Percentiles rank a stretch among this genome's conserved stretches.
Evolutionary conservation across 2,797 vertebrate species (phyloP).

Genomic region (Cossypha heuglini): DNA sequence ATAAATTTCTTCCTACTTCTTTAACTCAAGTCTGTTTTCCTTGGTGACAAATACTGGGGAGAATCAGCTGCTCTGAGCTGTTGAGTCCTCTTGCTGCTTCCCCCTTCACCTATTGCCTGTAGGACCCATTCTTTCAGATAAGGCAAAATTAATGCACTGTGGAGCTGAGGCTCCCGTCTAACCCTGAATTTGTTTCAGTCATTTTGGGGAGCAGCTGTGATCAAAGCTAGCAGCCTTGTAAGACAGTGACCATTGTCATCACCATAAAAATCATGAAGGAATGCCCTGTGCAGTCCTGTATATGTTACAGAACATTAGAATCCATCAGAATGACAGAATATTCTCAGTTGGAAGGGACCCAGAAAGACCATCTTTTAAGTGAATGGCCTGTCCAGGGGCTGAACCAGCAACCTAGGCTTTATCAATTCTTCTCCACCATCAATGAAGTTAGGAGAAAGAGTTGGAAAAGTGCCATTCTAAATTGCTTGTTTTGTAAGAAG

Average conservation of each 20-base stretch:
- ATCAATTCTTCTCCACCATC: not conserved
- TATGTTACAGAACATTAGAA: not conserved
- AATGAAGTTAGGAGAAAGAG: not conserved
- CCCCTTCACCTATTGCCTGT: not conserved
- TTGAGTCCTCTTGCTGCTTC: not conserved
- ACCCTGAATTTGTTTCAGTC: not conserved
- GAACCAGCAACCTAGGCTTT: not conserved
- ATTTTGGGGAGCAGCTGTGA: not conserved
- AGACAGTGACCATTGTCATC: not conserved
- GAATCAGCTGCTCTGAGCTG: not conserved
- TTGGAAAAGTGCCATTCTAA: not conserved
- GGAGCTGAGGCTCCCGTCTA: not conserved
- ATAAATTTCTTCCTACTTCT: not conserved
- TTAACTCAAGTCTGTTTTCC: not conserved
- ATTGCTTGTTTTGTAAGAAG: not conserved
- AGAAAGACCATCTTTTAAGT: not conserved
- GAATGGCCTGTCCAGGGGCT: not conserved
- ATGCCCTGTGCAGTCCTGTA: not conserved
- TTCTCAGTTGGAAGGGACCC: not conserved
- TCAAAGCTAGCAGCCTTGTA: not conserved
- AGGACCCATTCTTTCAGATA: not conserved
- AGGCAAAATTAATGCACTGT: not conserved
- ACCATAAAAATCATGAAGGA: not conserved
- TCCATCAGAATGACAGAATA: not conserved
- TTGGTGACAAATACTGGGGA: not conserved